These are phyloP conservation scores for Poecilia velifera DNA, from an alignment of 2,797 vertebrate species.

Conservation along the genomic window DNA sequence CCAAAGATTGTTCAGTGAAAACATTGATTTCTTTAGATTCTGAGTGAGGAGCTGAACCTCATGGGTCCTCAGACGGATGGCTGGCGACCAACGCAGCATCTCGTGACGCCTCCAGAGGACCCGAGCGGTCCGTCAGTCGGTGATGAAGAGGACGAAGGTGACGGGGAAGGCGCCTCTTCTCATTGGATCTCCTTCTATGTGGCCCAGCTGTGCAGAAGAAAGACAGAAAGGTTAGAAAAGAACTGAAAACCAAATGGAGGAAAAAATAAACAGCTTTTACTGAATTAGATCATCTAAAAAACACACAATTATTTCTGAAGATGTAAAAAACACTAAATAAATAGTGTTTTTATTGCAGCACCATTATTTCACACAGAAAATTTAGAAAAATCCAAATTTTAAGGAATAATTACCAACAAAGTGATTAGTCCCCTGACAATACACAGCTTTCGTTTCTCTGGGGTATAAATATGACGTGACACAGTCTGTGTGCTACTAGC, in stretches of 20 bases:
- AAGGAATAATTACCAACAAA: neutral
- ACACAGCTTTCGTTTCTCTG: neutral
- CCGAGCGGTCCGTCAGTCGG: conserved; percentile 80
- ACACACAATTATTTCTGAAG: neutral
- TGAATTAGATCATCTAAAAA: neutral
- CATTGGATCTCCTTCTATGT: conserved; percentile 94
- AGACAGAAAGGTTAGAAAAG: conserved; percentile 12
- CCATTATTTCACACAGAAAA: neutral
- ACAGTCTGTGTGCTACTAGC: neutral
- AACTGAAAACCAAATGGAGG: neutral
- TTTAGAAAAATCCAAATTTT: neutral
- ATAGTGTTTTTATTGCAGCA: neutral
- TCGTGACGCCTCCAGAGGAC: conserved; percentile 37
- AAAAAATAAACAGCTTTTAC: neutral
- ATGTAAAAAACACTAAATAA: neutral
- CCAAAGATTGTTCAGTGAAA: conserved; percentile 67
- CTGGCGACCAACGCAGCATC: neutral
- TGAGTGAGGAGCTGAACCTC: conserved; percentile 36
- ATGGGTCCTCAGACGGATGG: conserved; percentile 28
- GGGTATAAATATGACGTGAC: neutral
- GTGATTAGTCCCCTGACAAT: neutral
- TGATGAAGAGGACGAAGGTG: conserved; percentile 96
- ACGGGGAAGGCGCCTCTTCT: conserved; percentile 96
- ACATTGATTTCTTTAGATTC: conserved; percentile 41
- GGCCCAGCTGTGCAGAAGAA: conserved; percentile 86